Conservation (phyloP, 2,797 vertebrate species). For the Loris lydekkerianus region DNA sequence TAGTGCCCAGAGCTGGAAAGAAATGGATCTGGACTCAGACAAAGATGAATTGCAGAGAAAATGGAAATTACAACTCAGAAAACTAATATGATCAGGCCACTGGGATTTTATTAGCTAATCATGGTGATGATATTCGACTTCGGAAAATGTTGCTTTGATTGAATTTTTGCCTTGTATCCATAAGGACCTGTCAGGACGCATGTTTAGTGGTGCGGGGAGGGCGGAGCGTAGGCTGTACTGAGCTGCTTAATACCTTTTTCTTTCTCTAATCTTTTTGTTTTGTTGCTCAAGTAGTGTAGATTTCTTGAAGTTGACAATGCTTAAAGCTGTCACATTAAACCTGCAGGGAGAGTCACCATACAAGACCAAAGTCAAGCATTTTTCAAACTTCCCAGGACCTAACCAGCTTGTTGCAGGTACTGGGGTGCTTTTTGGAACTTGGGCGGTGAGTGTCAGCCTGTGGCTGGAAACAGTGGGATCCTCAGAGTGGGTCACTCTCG, state of each 20-base stretch:
- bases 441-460: rapidly evolving
- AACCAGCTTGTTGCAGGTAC: rapidly evolving
- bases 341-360: rapidly evolving
- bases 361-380: background rate
- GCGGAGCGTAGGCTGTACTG: rapidly evolving
- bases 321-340: background rate
- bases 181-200: background rate
- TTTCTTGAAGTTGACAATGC: background rate
- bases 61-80: slow-evolving; percentile 63
- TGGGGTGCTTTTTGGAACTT: background rate
- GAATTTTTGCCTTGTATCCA: background rate
- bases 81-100: background rate
- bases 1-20: slow-evolving; percentile 46
- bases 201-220: background rate
- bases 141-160: background rate
- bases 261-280: background rate
- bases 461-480: rapidly evolving
- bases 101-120: slow-evolving; percentile 65
- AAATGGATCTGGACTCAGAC: slow-evolving; percentile 39
- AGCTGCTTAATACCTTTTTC: background rate
- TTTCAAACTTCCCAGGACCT: background rate
- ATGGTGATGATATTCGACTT: background rate
- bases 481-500: rapidly evolving
- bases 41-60: slow-evolving; percentile 56
- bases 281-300: background rate